A percentile compares a stretch with the other conserved stretches of the same genome.
Conservation (phyloP, 92 coral and sea anemone species). For the Zoanthus gigantus region DNA sequence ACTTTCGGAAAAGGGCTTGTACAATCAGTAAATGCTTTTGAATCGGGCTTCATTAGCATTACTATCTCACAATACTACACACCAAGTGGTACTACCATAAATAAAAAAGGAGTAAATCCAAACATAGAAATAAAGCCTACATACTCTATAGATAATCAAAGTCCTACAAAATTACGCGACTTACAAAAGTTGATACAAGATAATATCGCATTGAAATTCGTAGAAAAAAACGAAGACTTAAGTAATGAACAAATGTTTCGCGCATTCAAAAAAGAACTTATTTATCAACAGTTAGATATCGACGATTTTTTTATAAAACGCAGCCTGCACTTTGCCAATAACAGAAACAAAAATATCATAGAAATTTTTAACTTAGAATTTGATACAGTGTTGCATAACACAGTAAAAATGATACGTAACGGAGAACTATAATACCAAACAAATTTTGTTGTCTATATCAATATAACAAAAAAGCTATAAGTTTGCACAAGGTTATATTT, state of each 20-base stretch:
- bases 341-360: not conserved
- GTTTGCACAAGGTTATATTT: not conserved
- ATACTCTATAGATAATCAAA: not conserved
- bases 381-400: not conserved
- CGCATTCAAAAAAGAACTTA: not conserved
- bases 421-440: not conserved
- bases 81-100: not conserved
- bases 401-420: not conserved
- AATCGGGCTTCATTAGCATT: not conserved
- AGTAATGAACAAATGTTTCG: not conserved
- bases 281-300: not conserved
- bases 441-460: too few relatives aligned
- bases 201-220: not conserved
- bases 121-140: not conserved
- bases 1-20: conserved; percentile 8
- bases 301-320: not conserved
- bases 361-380: not conserved
- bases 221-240: not conserved
- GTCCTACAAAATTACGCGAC: not conserved
- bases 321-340: not conserved
- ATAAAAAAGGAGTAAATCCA: not conserved
- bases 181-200: not conserved
- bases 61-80: not conserved
- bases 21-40: not conserved
- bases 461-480: not conserved